Conservation (phyloP, 2,888 invertebrate genomes). For the Agrilus cyanescens region DNA sequence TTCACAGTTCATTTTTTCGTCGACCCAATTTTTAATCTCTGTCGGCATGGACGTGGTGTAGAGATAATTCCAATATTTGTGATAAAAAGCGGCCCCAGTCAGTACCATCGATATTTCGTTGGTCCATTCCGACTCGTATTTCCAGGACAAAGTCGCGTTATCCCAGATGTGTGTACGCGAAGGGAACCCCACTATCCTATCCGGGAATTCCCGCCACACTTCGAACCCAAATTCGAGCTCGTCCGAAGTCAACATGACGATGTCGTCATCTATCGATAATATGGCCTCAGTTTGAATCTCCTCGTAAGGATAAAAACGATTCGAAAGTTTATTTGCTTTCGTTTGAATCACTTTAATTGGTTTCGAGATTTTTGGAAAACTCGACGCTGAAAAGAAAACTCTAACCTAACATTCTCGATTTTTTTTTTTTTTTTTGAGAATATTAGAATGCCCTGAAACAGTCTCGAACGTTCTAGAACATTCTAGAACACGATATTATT, state of each 20-base stretch:
- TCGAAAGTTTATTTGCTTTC: conserved; percentile 85
- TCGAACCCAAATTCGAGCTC: conserved; percentile 90
- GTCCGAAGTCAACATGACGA: conserved; percentile 88
- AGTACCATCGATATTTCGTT: conserved; percentile 93
- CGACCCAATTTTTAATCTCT: conserved; percentile 79
- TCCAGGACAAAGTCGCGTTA: conserved; percentile 74
- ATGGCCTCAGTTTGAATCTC: conserved; percentile 96
- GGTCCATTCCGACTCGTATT: conserved; percentile 95
- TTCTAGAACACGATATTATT: conserved; percentile 18
- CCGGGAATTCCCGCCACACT: conserved; percentile 96
- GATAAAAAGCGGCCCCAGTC: conserved; percentile 94
- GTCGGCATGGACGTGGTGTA: conserved; percentile 83
- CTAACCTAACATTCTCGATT: background rate
- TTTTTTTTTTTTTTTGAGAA: too few relatives aligned
- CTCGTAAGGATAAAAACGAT: conserved; percentile 88
- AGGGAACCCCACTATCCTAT: conserved; percentile 91
- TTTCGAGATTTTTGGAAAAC: conserved; percentile 79
- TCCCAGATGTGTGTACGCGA: conserved; percentile 92
- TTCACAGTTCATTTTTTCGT: conserved; percentile 94
- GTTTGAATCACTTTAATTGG: conserved; percentile 85
- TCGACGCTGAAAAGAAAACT: conserved; percentile 46
- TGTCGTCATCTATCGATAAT: conserved; percentile 90
- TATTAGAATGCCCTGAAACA: background rate
- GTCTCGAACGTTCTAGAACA: too few relatives aligned
- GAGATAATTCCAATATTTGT: conserved; percentile 92